These are phyloP conservation scores for Pygoscelis adeliae DNA, from an alignment of 2,113 vertebrate genomes.

Conservation along the genomic window DNA sequence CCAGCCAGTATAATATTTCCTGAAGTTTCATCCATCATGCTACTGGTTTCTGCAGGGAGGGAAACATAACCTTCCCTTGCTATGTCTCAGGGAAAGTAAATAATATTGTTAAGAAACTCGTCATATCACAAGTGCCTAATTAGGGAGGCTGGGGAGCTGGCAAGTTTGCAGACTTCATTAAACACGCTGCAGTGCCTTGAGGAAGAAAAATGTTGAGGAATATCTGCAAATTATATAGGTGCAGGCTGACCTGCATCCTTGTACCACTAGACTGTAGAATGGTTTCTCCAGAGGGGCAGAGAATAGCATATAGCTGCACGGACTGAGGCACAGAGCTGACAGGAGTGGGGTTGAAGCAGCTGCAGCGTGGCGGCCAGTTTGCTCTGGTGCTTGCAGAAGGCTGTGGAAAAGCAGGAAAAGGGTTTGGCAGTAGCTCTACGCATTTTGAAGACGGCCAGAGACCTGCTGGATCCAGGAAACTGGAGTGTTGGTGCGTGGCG, in stretches of 20 bases:
- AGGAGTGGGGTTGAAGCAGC: not conserved
- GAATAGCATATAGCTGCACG: not conserved
- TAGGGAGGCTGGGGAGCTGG: not conserved
- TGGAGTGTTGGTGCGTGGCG: not conserved
- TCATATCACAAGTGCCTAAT: slow-evolving; percentile 37
- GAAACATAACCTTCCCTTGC: slow-evolving; percentile 58
- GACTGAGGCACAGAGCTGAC: not conserved
- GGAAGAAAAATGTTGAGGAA: not conserved
- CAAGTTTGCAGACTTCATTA: slow-evolving; percentile 13
- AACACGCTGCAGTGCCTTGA: not conserved
- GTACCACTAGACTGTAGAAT: not conserved
- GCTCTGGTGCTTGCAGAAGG: not conserved
- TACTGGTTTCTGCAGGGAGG: slow-evolving; percentile 56
- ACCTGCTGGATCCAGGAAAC: not conserved
- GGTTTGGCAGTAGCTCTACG: not conserved
- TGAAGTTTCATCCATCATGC: slow-evolving; percentile 62
- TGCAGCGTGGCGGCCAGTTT: not conserved
- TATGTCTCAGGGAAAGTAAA: slow-evolving; percentile 60
- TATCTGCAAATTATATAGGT: not conserved
- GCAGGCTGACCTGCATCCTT: not conserved
- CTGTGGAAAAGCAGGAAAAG: not conserved
- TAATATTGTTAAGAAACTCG: slow-evolving; percentile 44
- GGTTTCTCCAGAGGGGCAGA: not conserved
- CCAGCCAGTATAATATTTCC: slow-evolving; percentile 40
- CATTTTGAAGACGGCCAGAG: not conserved